Conservation (phyloP, 2,888 invertebrate genomes). For the Nemurella pictetii region DNA sequence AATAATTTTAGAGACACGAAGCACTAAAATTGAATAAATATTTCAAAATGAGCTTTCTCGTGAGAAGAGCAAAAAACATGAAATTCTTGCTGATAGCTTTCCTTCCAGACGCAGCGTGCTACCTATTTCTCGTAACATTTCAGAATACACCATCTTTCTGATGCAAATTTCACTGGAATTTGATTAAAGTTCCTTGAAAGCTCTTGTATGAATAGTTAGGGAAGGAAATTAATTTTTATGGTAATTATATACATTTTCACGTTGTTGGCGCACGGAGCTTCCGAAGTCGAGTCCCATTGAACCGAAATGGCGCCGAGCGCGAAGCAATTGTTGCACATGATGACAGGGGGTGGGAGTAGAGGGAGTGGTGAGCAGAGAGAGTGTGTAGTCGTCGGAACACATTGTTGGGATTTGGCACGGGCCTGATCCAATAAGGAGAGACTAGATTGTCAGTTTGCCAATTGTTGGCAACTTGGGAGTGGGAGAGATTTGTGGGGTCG, state of each 20-base stretch:
- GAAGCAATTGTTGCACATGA: slow-evolving; percentile 2
- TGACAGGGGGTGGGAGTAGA: neutral
- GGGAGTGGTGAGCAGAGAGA: too few species aligned
- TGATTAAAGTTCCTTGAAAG: neutral
- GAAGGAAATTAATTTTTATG: slow-evolving; percentile 11
- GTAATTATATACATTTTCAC: neutral
- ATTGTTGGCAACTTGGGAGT: too few species aligned
- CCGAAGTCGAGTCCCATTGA: too few species aligned
- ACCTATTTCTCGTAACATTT: neutral
- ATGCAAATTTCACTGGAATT: neutral
- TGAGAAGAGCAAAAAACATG: neutral
- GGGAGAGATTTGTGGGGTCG: neutral
- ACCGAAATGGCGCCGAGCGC: neutral
- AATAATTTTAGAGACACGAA: too few species aligned
- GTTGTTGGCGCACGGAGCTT: neutral
- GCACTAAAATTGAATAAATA: too few species aligned
- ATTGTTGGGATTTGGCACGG: slow-evolving; percentile 23
- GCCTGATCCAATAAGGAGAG: neutral
- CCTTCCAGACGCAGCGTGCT: neutral
- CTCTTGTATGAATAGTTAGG: neutral
- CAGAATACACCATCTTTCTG: neutral
- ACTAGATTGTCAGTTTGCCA: slow-evolving; percentile 13
- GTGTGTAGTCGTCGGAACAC: neutral
- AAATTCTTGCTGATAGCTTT: neutral
- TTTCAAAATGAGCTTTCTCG: neutral